A percentile compares a stretch with the other conserved stretches of the same genome.
Conservation (phyloP, 2,113 vertebrate species). For the Brachyhypopomus occidentalis region DNA sequence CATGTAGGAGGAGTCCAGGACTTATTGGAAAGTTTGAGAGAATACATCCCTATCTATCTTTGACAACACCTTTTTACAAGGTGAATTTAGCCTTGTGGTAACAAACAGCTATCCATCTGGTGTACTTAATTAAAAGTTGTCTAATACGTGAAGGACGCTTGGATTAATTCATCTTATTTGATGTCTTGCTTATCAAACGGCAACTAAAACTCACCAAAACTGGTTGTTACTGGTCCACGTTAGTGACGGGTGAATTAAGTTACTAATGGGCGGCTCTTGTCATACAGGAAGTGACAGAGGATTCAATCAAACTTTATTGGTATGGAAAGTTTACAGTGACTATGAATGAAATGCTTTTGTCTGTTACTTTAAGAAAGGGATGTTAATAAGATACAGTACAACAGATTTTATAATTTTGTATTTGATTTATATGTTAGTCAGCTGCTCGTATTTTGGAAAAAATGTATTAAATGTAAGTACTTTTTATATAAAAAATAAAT, state of each 20-base stretch:
- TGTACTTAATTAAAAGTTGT: constrained; percentile 16
- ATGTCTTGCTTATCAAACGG: constrained; percentile 13
- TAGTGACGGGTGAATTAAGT: constrained; percentile 24
- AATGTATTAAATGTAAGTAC: constrained; percentile 84
- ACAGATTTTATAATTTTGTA: constrained; percentile 84
- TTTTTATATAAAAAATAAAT: constrained; percentile 80
- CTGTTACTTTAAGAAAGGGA: constrained; percentile 67
- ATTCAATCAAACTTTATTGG: constrained; percentile 61
- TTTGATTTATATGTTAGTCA: constrained; percentile 83
- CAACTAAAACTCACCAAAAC: constrained; percentile 32
- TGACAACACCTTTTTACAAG: constrained; percentile 17
- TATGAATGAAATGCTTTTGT: constrained; percentile 64
- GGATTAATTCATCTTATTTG: constrained; percentile 33
- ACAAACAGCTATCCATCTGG: constrained; percentile 17
- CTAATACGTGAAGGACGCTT: constrained; percentile 24
- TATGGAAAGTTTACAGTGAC: constrained; percentile 62
- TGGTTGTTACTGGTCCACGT: constrained; percentile 37
- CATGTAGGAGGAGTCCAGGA: constrained; percentile 33
- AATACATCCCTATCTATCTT: constrained; percentile 23
- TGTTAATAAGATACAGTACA: constrained; percentile 72
- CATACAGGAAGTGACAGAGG: constrained; percentile 58
- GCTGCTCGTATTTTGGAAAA: constrained; percentile 82
- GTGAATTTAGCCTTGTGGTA: constrained; percentile 22
- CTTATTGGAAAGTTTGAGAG: constrained; percentile 33
- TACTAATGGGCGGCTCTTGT: constrained; percentile 38